phyloP scores from a whole-genome alignment of 2,113 vertebrate genomes.

The Scartelaos histophorus region DNA sequence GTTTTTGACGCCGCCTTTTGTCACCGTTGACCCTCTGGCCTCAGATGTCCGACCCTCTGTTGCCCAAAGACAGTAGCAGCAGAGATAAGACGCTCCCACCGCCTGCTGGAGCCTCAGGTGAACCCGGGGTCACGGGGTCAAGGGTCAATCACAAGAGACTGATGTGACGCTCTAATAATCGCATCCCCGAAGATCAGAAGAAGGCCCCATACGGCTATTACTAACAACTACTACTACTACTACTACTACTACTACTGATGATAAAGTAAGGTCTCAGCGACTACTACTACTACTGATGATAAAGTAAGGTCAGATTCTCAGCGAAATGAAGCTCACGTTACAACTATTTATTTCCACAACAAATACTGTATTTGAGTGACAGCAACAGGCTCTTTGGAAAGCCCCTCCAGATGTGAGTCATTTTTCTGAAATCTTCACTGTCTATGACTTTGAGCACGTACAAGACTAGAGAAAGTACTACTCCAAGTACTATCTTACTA shows the following conservation, averaged over 20 bases:
- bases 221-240: background rate
- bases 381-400: conserved; percentile 78
- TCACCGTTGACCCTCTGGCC: too few species aligned
- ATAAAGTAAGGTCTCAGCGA: background rate
- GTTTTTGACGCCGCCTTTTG: background rate
- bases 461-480: background rate
- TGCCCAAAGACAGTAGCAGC: conserved; percentile 49
- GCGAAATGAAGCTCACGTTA: background rate
- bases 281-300: background rate
- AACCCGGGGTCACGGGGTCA: conserved; percentile 48
- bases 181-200: conserved; percentile 82
- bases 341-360: conserved; percentile 13
- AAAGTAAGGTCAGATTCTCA: background rate
- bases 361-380: conserved; percentile 72
- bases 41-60: accelerated
- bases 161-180: conserved; percentile 68
- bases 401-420: conserved; percentile 67
- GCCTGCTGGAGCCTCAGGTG: conserved; percentile 47
- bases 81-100: conserved; percentile 50
- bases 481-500: background rate
- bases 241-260: background rate
- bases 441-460: conserved; percentile 41
- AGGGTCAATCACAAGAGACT: conserved; percentile 60
- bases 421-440: conserved; percentile 51
- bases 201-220: conserved; percentile 38